These are phyloP conservation scores for Eriosoma lanigerum DNA, from an alignment of 1,140 invertebrate species.

Conservation along the genomic window DNA sequence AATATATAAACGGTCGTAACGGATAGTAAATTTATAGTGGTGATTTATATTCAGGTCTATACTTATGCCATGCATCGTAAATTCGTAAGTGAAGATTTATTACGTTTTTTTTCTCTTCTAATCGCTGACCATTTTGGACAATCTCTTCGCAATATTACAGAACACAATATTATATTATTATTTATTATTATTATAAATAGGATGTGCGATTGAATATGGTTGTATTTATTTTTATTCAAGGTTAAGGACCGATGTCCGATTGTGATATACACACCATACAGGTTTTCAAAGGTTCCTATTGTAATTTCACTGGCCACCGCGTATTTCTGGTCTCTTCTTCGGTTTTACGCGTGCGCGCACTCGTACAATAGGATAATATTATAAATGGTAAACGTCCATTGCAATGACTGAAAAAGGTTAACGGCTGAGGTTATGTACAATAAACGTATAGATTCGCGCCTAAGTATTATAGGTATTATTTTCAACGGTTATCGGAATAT, in stretches of 20 bases:
- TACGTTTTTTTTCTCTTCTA: neutral
- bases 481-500: no score
- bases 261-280: neutral
- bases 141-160: no score
- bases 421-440: neutral
- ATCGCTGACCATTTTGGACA: slow-evolving; percentile 9
- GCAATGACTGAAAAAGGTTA: slow-evolving; percentile 7
- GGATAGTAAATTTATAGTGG: neutral
- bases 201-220: neutral
- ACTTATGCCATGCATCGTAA: neutral
- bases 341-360: neutral
- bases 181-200: neutral
- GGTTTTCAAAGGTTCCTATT: slow-evolving; percentile 44
- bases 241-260: neutral
- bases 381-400: neutral
- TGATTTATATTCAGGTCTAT: slow-evolving; percentile 13
- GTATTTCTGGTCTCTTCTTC: neutral
- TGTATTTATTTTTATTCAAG: slow-evolving; percentile 36
- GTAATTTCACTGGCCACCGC: slow-evolving; percentile 29
- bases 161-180: slow-evolving; percentile 18
- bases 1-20: slow-evolving; percentile 9
- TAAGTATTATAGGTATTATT: neutral
- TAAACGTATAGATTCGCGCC: neutral
- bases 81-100: slow-evolving; percentile 1
- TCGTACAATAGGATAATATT: neutral